Percentiles rank a stretch among this genome's conserved stretches.
Conservation (phyloP, 2,888 invertebrate species). For the Lasioglossum figueresi region DNA sequence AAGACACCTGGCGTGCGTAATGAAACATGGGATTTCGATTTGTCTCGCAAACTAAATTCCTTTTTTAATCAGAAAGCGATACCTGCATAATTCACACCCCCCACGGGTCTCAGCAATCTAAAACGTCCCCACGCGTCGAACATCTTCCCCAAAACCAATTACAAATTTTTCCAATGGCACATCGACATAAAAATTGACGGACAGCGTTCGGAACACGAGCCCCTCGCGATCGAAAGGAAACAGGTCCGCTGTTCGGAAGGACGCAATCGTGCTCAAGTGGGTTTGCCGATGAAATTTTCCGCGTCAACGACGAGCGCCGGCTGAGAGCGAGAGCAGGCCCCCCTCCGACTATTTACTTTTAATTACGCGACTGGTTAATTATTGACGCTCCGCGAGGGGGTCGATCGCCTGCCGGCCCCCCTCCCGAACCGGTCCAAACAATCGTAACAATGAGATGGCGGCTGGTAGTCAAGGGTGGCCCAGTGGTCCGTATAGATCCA, state of each 20-base stretch:
- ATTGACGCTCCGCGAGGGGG: slow-evolving; percentile 74
- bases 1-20: not conserved
- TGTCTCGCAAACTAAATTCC: too few relatives aligned
- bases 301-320: slow-evolving; percentile 46
- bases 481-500: slow-evolving; percentile 61
- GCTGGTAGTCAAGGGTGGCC: slow-evolving; percentile 60
- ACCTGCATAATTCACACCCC: too few relatives aligned
- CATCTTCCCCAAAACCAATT: not conserved
- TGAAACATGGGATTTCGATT: too few relatives aligned
- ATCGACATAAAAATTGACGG: not conserved
- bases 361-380: slow-evolving; percentile 80
- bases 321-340: not conserved
- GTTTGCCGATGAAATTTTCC: slow-evolving; percentile 61
- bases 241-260: not conserved
- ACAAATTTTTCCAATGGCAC: not conserved
- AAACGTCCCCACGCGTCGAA: not conserved
- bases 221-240: not conserved
- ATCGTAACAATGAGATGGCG: slow-evolving; percentile 70
- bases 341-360: slow-evolving; percentile 79
- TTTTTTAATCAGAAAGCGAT: too few relatives aligned
- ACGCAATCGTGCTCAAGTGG: slow-evolving; percentile 22
- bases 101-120: not conserved
- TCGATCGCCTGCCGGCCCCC: slow-evolving; percentile 61
- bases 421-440: slow-evolving; percentile 67
- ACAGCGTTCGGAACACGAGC: not conserved